Conservation (phyloP, 2,797 vertebrate species). For the Protosalanx chinensis region DNA sequence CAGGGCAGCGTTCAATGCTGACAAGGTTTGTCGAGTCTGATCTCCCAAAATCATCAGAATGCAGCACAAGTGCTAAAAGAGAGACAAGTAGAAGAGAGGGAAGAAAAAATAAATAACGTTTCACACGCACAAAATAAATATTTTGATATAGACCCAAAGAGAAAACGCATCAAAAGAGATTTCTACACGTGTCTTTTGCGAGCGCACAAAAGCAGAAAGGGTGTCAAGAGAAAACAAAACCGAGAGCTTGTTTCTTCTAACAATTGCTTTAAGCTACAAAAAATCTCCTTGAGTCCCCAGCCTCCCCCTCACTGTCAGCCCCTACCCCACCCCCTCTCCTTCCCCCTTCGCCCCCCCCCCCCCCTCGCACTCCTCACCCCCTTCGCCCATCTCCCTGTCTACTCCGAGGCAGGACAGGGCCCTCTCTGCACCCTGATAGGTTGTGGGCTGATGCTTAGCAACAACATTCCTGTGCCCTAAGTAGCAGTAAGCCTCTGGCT, state of each 20-base stretch:
- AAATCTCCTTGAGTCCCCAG: constrained; percentile 87
- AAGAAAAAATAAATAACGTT: constrained; percentile 66
- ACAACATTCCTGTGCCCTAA: constrained; percentile 99
- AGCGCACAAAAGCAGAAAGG: constrained; percentile 76
- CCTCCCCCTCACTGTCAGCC: constrained; percentile 78
- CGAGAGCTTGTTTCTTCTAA: constrained; percentile 82
- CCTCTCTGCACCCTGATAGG: constrained; percentile 81
- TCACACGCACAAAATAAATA: constrained; percentile 74
- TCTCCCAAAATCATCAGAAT: constrained; percentile 74
- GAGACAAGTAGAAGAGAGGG: constrained; percentile 46
- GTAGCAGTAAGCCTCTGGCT: constrained; percentile 98
- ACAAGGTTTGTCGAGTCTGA: constrained; percentile 75
- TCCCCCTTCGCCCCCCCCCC: constrained; percentile 10
- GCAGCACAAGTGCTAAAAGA: constrained; percentile 70
- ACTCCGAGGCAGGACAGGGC: constrained; percentile 74
- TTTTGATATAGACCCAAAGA: constrained; percentile 82
- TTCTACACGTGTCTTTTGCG: constrained; percentile 83
- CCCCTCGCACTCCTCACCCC: constrained; percentile 38
- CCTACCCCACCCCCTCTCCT: constrained; percentile 35
- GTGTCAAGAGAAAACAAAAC: constrained; percentile 85
- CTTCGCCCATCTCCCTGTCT: constrained; percentile 35
- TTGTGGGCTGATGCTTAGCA: constrained; percentile 95
- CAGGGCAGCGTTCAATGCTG: constrained; percentile 71
- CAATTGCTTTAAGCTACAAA: constrained; percentile 92
- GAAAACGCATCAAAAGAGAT: constrained; percentile 84